A percentile compares a stretch with the other conserved stretches of the same genome.
Conservation (phyloP, 53 echinoderm and acorn worm genomes). For the Zoroaster sp. region DNA sequence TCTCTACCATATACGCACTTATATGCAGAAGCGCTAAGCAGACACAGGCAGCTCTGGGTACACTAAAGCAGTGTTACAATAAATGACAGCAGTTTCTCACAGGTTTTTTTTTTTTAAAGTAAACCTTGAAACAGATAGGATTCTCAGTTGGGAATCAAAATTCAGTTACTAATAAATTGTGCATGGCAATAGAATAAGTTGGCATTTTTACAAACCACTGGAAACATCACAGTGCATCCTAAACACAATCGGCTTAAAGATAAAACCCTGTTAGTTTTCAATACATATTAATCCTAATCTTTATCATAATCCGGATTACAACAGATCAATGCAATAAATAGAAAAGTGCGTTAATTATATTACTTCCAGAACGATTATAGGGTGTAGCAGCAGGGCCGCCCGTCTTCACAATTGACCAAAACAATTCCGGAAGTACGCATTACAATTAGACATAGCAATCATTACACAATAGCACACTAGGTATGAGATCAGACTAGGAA, state of each 20-base stretch:
- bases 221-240: neutral
- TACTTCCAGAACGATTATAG: neutral
- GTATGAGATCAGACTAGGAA: neutral
- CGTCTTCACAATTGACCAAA: neutral
- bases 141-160: neutral
- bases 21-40: too few relatives aligned
- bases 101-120: neutral
- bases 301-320: neutral
- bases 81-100: neutral
- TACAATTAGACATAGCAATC: neutral
- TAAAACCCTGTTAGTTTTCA: neutral
- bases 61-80: neutral
- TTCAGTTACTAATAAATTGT: conserved; percentile 32
- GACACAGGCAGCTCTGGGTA: too few relatives aligned
- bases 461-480: neutral
- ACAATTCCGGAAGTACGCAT: neutral
- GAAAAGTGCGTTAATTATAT: neutral
- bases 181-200: neutral
- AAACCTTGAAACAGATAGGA: neutral
- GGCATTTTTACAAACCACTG: neutral
- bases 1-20: too few relatives aligned
- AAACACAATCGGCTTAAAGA: neutral
- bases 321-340: neutral
- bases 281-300: neutral
- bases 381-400: neutral